A percentile compares a stretch with the other conserved stretches of the same genome.
phyloP scores from a whole-genome alignment of 2,888 invertebrate species.

The Lasioglossum pauxillum region DNA sequence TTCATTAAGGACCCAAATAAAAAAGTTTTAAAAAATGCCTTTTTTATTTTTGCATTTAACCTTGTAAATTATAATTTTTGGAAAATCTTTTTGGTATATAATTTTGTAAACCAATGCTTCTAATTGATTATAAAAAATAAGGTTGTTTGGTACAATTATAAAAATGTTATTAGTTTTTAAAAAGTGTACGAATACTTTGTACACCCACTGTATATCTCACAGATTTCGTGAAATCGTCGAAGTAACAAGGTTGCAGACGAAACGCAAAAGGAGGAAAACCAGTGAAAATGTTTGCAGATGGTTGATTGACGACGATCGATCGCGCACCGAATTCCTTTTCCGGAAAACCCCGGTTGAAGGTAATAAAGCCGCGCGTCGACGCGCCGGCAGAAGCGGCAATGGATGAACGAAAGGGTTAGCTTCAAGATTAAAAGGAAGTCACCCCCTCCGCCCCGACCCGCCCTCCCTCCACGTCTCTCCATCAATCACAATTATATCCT shows the following conservation, averaged over 20 bases:
- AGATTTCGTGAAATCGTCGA: not conserved
- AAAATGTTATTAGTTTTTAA: too few relatives aligned
- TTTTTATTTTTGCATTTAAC: too few relatives aligned
- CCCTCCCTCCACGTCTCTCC: constrained; percentile 78
- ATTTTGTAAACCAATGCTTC: too few relatives aligned
- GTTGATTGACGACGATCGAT: constrained; percentile 16
- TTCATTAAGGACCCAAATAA: too few relatives aligned
- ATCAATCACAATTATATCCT: constrained; percentile 84
- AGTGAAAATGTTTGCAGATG: not conserved
- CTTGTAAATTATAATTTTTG: too few relatives aligned
- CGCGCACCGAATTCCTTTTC: constrained; percentile 37
- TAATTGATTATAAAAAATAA: too few relatives aligned
- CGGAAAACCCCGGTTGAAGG: constrained; percentile 63
- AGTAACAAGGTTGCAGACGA: not conserved
- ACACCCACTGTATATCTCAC: too few relatives aligned
- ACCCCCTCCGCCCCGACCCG: constrained; percentile 68
- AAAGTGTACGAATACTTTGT: too few relatives aligned
- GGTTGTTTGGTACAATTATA: too few relatives aligned
- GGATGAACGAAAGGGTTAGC: constrained; percentile 82
- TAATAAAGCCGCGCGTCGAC: constrained; percentile 76
- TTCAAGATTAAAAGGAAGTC: constrained; percentile 84
- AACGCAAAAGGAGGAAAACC: not conserved
- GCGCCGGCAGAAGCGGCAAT: constrained; percentile 75
- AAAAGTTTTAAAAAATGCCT: too few relatives aligned
- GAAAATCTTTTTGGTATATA: too few relatives aligned